Conservation (phyloP, 2,113 vertebrate species). For the Haplochromis burtoni region DNA sequence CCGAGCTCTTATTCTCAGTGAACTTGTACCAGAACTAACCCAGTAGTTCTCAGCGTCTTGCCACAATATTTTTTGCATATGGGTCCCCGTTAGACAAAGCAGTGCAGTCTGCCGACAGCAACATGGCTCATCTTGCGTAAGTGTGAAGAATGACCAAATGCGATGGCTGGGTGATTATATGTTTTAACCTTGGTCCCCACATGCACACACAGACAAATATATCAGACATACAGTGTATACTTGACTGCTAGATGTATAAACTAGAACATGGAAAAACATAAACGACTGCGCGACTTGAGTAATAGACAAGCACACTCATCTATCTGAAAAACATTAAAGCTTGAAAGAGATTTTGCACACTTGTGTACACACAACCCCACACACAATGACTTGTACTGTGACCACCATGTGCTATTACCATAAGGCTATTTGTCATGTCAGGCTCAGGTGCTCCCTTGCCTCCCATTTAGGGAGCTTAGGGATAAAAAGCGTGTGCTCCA, state of each 20-base stretch:
- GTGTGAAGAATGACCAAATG: conserved; percentile 3
- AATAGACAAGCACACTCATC: neutral
- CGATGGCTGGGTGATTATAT: neutral
- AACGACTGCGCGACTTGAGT: neutral
- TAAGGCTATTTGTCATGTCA: conserved; percentile 33
- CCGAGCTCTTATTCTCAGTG: neutral
- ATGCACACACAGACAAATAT: neutral
- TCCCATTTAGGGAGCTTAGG: neutral
- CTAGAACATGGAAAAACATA: neutral
- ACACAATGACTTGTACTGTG: neutral
- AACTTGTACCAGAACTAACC: neutral
- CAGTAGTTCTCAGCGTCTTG: neutral
- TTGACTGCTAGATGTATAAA: neutral
- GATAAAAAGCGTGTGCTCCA: neutral
- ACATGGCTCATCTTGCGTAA: conserved; percentile 12
- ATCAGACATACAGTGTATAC: neutral
- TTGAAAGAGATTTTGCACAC: neutral
- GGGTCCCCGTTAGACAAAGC: neutral
- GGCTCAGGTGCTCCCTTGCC: conserved; percentile 4
- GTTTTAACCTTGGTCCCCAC: conserved; percentile 31
- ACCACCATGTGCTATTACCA: conserved; percentile 18
- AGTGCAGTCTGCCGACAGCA: neutral
- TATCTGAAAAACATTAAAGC: neutral
- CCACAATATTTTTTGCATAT: neutral
- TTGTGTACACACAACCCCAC: neutral